Evolutionary conservation across 2,888 invertebrate genomes (phyloP), one percentile per base, ranked within the genome.

Genomic region (Lordiphosa andalusiaca): DNA sequence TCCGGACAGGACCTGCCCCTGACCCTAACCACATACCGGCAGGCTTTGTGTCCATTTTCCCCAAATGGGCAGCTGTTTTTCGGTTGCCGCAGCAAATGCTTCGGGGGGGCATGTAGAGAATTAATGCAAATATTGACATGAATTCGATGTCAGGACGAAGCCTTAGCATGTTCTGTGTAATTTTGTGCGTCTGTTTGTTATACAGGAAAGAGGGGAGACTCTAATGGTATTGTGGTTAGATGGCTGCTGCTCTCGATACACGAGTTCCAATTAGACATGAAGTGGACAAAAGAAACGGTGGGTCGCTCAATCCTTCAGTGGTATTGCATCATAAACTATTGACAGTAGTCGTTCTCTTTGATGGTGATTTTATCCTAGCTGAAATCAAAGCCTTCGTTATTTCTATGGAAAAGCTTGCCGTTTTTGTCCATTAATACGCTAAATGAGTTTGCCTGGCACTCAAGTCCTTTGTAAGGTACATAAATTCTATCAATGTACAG

Each of bases 121-220:
- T 69, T 82, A 82, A 78, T 78, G 83, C 63, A 78, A 78, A 78
- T 78, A 78, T 78, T 78, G 85, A 78, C 71, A 69, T 40, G 64
- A 69, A 57, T 84, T 67, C 75, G 62, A 82, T 68, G 63, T 71
- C 51, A 50, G 50, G 42, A 44, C 41, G 30, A 38, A 16, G 41
- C 41, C 39, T 36, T 39, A n/a, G 37, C 37, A 25, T 33, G 33
- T 59, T 51, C 55, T 33, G 35, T 55, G 48, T 63, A 50, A 56
- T 38, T 53, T 64, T 37, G 51, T 65, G 63, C 57, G 48, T 56
- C 13, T 23, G 13, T 16, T 19, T 41, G 42, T 30, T 30, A 30
- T 13, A 16, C 12, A 4, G 19, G 54, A 19, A 35, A n/a, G 33
- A 1, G 21, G 9, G 9, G 7, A 23, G 42, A 9, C 4, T 53